These are phyloP conservation scores for Promerops cafer DNA, from an alignment of 2,113 vertebrate genomes.

Conservation along the genomic window DNA sequence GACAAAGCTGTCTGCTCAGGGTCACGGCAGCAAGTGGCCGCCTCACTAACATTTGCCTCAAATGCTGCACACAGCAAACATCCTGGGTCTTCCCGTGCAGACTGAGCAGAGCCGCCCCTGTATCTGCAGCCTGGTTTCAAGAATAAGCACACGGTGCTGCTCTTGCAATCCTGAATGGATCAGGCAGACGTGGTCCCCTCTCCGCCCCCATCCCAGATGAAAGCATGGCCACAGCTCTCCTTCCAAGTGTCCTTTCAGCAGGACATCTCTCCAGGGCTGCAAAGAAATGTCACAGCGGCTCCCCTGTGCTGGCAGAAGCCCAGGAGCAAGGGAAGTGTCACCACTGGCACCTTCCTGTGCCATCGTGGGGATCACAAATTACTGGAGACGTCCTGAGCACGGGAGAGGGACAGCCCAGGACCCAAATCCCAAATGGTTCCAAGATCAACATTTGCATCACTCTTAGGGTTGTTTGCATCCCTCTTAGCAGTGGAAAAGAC, in stretches of 20 bases:
- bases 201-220: background rate
- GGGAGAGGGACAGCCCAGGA: background rate
- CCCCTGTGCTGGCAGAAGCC: background rate
- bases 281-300: background rate
- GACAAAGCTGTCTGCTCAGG: background rate
- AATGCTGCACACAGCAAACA: rapidly evolving
- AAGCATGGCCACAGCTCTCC: background rate
- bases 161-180: background rate
- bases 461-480: background rate
- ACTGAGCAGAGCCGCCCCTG: rapidly evolving
- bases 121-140: rapidly evolving
- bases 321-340: background rate
- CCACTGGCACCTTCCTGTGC: background rate
- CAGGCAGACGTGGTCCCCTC: background rate
- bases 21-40: background rate
- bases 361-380: background rate
- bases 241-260: background rate
- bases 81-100: rapidly evolving
- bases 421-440: background rate
- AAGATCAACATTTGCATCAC: background rate
- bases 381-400: background rate
- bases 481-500: background rate
- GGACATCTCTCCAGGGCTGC: background rate
- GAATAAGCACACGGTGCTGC: rapidly evolving
- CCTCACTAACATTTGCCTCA: background rate